Conservation (phyloP, 2,888 invertebrate genomes). For the Pandemis cinnamomeana region DNA sequence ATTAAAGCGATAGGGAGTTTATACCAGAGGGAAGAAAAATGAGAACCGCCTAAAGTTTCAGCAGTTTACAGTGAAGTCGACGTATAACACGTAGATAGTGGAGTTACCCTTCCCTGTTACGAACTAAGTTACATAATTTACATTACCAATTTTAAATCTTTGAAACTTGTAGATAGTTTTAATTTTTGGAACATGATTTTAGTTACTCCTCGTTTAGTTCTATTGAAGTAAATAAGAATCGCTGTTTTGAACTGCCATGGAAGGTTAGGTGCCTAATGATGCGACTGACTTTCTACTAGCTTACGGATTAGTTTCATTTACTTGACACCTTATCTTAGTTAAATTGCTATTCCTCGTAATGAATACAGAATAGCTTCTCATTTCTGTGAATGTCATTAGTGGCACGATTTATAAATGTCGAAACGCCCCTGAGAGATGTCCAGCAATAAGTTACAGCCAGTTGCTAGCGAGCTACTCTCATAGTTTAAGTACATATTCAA, state of each 20-base stretch:
- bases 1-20: constrained; percentile 2
- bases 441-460: constrained; percentile 53
- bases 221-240: no score
- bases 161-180: no score
- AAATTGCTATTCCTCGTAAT: constrained; percentile 55
- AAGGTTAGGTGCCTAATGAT: constrained; percentile 5
- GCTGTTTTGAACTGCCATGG: background rate
- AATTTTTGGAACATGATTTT: background rate
- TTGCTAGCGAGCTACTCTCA: constrained; percentile 25
- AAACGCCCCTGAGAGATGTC: constrained; percentile 58
- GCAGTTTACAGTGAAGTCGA: background rate
- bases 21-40: background rate
- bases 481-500: constrained; percentile 21
- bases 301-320: constrained; percentile 26
- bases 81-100: background rate
- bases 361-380: constrained; percentile 52
- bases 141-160: background rate
- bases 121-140: background rate
- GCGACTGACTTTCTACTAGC: constrained; percentile 21
- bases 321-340: constrained; percentile 38
- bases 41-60: background rate
- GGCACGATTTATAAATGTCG: constrained; percentile 57
- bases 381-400: constrained; percentile 60
- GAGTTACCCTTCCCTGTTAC: background rate
- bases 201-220: no score